Conservation (phyloP, 2,113 vertebrate genomes). For the Chaenocephalus aceratus region DNA sequence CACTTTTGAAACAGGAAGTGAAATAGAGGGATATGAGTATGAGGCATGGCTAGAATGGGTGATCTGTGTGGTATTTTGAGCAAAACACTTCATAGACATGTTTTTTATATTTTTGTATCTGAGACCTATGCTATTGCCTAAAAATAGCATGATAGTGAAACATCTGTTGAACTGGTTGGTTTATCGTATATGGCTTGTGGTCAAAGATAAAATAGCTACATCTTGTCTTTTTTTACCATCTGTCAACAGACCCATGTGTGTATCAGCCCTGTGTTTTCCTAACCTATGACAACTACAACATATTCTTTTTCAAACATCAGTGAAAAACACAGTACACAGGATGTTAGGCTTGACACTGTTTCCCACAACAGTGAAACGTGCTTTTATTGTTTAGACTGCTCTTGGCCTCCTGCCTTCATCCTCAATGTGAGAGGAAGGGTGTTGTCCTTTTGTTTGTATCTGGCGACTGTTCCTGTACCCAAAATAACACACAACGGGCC, state of each 20-base stretch:
- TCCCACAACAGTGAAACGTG: constrained; percentile 21
- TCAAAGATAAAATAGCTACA: constrained; percentile 22
- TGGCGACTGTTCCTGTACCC: constrained; percentile 47
- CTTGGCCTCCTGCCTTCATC: constrained; percentile 53
- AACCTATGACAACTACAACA: constrained; percentile 11
- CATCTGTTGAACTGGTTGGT: not conserved
- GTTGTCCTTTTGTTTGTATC: constrained; percentile 53
- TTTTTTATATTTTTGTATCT: too few relatives aligned
- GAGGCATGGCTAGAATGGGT: too few relatives aligned
- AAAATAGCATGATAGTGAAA: too few relatives aligned
- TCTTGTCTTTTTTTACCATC: not conserved
- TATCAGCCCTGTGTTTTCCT: not conserved
- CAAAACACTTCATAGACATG: too few relatives aligned
- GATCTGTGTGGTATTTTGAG: too few relatives aligned
- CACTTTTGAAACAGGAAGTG: too few relatives aligned
- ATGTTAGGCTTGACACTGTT: constrained; percentile 45
- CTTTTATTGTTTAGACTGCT: constrained; percentile 40
- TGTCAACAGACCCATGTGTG: constrained; percentile 1
- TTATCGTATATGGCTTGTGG: not conserved
- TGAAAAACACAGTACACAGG: constrained; percentile 47
- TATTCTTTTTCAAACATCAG: constrained; percentile 31
- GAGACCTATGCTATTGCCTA: too few relatives aligned
- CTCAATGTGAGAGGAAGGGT: constrained; percentile 65
- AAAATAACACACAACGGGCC: constrained; percentile 35
- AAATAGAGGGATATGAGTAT: too few relatives aligned